Base-by-base conservation (phyloP, 2,888 invertebrate genomes). In the Cheilosia pagana region DNA sequence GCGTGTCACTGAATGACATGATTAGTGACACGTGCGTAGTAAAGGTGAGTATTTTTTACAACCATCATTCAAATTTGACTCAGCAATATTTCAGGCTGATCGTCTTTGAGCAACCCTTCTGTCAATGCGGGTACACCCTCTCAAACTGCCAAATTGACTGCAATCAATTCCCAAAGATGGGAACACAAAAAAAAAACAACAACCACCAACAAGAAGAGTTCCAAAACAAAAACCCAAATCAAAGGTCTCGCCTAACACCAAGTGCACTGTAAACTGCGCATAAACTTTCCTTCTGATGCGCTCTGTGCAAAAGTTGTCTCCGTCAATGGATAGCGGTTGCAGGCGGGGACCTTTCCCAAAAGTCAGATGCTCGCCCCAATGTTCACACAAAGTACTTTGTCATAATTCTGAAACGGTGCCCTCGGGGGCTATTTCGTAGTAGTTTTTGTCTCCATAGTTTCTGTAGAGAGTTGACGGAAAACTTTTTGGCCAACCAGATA, bases 201-300 rank as follows among this genome's bases (percentile, higher is more conserved):
- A 12, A 12, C 35, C 10, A 35, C 10, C 10, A 10, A 31, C 2
- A 35, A 10, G 12, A 35, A 12, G 35, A 12, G 3, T 35, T 35
- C 10, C 35, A 25, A 52, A 52, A 7, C 3, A 41, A 43, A 43
- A 25, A 55, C 16, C 2, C 23, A 48, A 57, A 82, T 74, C 82
- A 78, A 78, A 78, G 77, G 72, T 74, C 50, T 55, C 31, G 50
- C 21, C 25, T 45, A 63, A 78, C 57, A 83, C 48, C 77, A 78
- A 78, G 82, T 78, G 82, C 82, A 83, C 50, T 74, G 78, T 83
- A 83, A 83, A 68, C 63, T 72, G 68, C 16, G 68, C 21, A 57
- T 10, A 57, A 83, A 83, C 77, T 78, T 83, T 83, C 77, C 74
- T 83, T 83, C 52, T 72, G 77, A 76, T 82, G 77, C 45, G 25